phyloP scores from a whole-genome alignment of 2,797 vertebrate species.

The Babyrousa celebensis region DNA sequence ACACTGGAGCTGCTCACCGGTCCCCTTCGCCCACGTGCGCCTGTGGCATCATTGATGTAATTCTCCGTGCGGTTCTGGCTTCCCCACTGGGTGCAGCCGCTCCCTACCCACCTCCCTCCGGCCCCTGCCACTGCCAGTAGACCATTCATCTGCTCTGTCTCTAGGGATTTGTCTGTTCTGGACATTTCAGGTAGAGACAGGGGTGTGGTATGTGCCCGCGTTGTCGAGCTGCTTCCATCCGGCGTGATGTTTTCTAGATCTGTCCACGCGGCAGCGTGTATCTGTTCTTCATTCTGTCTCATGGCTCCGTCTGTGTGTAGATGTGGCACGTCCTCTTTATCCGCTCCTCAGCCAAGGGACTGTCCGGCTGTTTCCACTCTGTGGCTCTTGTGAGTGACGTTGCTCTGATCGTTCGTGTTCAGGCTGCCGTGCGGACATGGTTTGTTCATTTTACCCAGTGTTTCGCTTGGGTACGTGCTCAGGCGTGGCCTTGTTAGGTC shows the following conservation, averaged over 20 bases:
- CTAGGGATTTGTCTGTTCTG: neutral
- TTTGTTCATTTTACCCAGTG: neutral
- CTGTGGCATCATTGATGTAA: fast-evolving
- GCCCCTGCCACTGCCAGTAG: neutral
- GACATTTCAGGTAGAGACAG: neutral
- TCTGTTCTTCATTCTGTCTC: neutral
- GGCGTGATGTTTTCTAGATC: neutral
- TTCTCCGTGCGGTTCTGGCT: neutral
- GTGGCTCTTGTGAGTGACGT: neutral
- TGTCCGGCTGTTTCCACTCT: neutral
- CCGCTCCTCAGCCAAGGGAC: neutral
- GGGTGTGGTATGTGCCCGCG: no score
- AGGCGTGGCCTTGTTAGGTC: neutral
- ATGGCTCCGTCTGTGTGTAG: neutral
- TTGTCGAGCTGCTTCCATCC: neutral
- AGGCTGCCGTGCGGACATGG: no score
- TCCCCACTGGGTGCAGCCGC: neutral
- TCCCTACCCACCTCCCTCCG: neutral
- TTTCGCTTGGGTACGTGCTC: neutral
- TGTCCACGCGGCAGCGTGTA: fast-evolving
- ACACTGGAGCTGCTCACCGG: neutral
- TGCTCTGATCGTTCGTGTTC: fast-evolving
- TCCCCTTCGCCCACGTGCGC: neutral
- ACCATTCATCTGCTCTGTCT: neutral
- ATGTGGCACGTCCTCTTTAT: fast-evolving